Percentiles rank a stretch among this genome's conserved stretches.
phyloP scores from a whole-genome alignment of 2,888 invertebrate genomes.

The Agonopterix alstromeriana region DNA sequence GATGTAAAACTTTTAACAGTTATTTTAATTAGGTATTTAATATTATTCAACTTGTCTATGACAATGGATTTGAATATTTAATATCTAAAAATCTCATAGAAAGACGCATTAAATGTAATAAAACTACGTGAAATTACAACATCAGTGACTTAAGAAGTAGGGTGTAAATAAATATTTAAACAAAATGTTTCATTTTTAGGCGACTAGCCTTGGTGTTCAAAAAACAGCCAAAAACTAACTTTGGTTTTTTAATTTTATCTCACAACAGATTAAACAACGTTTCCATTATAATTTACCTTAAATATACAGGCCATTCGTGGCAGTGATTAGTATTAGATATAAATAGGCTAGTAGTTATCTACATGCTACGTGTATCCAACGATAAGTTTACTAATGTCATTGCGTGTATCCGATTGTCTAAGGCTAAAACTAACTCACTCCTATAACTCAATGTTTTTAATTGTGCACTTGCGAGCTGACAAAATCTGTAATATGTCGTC shows the following conservation, averaged over 20 bases:
- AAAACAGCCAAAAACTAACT: conserved; percentile 60
- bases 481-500: too few species aligned
- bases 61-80: too few species aligned
- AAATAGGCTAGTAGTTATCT: conserved; percentile 10
- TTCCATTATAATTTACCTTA: conserved; percentile 25
- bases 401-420: too few species aligned
- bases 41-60: too few species aligned
- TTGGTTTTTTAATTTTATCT: conserved; percentile 49
- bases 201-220: conserved; percentile 56
- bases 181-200: conserved; percentile 42
- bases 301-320: conserved; percentile 57
- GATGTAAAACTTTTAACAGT: too few species aligned
- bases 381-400: too few species aligned
- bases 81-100: too few species aligned
- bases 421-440: too few species aligned
- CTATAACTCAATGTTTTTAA: too few species aligned
- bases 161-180: conserved; percentile 48
- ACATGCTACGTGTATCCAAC: too few species aligned
- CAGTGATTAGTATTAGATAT: conserved; percentile 38
- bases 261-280: conserved; percentile 40
- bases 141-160: conserved; percentile 30
- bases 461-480: too few species aligned
- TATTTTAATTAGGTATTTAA: too few species aligned
- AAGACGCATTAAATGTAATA: conserved; percentile 7
- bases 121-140: conserved; percentile 42